These are phyloP conservation scores for Montipora efflorescens DNA, from an alignment of 64 coral and sea anemone species.

Conservation along the genomic window DNA sequence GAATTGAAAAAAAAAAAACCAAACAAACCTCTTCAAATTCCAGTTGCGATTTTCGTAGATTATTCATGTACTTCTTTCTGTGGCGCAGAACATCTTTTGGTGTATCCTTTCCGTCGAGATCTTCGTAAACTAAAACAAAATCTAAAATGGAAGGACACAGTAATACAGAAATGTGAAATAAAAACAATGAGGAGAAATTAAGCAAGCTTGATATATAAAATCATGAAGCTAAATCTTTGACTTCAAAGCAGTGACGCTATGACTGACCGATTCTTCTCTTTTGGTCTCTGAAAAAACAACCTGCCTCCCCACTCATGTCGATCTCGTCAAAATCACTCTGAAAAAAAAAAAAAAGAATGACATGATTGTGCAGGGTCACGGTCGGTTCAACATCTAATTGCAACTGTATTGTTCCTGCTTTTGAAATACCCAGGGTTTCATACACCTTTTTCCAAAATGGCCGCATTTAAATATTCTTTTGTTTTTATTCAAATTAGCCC, in stretches of 20 bases:
- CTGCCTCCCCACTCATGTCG: conserved; percentile 67
- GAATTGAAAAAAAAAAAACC: background rate
- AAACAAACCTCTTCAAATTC: conserved; percentile 95
- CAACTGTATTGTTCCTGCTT: too few species aligned
- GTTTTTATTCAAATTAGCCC: too few species aligned
- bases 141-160: conserved; percentile 6
- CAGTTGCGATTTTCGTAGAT: conserved; percentile 94
- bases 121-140: conserved; percentile 76
- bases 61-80: conserved; percentile 81
- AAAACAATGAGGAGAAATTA: background rate
- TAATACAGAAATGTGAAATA: background rate
- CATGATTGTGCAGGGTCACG: background rate
- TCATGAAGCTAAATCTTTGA: background rate
- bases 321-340: conserved; percentile 65
- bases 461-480: too few species aligned
- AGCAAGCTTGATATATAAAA: too few species aligned
- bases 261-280: conserved; percentile 71
- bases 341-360: background rate
- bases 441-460: too few species aligned
- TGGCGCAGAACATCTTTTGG: conserved; percentile 44
- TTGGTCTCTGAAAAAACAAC: conserved; percentile 69
- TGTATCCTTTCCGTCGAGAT: conserved; percentile 24
- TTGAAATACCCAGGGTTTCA: too few species aligned
- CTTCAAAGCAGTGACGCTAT: background rate
- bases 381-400: too few species aligned